phyloP scores from a whole-genome alignment of 2,113 vertebrate species.

The Dendropsophus ebraccatus region DNA sequence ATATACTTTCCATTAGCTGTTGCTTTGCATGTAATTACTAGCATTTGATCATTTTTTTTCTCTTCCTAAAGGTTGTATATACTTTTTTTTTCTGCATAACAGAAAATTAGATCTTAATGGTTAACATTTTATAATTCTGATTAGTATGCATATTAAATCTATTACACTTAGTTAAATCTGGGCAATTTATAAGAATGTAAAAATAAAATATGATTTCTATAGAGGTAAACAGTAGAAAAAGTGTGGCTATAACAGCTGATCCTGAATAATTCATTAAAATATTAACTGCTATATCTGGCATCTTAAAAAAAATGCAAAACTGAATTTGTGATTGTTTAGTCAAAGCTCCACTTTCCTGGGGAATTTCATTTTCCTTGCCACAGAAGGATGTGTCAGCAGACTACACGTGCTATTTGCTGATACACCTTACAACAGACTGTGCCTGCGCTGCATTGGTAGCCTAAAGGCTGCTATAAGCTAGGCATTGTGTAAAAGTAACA shows the following conservation, averaged over 20 bases:
- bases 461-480: not conserved
- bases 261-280: slow-evolving; percentile 23
- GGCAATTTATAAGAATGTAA: not conserved
- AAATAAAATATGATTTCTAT: not conserved
- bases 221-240: not conserved
- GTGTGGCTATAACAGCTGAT: not conserved
- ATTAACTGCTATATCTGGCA: not conserved
- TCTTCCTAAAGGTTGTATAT: no score
- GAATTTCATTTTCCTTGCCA: not conserved
- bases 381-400: not conserved
- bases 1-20: not conserved
- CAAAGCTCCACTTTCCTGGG: not conserved
- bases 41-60: no score
- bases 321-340: not conserved
- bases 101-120: not conserved
- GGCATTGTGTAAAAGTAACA: no score
- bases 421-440: not conserved
- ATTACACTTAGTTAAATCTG: slow-evolving; percentile 5
- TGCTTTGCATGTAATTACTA: not conserved
- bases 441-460: not conserved
- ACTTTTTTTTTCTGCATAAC: no score
- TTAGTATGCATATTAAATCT: not conserved
- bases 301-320: not conserved
- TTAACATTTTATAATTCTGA: not conserved
- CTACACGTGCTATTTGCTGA: not conserved